Conservation (phyloP, 2,113 vertebrate genomes). For the Tamias sibiricus region DNA sequence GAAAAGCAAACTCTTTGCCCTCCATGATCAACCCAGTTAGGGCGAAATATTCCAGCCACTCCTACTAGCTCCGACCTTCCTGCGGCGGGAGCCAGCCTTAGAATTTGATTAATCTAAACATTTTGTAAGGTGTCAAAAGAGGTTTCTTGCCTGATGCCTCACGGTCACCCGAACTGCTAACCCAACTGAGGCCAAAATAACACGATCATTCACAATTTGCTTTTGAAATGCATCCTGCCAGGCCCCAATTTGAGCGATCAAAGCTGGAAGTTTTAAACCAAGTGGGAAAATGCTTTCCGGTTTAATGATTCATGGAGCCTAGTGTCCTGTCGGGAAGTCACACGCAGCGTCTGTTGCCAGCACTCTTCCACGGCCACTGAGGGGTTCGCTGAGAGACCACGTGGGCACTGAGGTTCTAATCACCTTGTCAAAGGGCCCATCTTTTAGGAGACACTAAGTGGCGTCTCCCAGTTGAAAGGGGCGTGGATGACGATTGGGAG, state of each 20-base stretch:
- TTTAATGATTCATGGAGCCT: slow-evolving; percentile 19
- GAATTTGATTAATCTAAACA: slow-evolving; percentile 76
- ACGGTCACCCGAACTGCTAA: slow-evolving; percentile 34
- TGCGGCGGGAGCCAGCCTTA: not conserved
- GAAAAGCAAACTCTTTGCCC: not conserved
- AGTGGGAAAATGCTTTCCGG: slow-evolving; percentile 36
- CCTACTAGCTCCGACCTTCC: not conserved
- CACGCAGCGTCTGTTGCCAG: not conserved
- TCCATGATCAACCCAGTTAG: not conserved
- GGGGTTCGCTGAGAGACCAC: not conserved
- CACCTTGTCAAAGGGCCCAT: not conserved
- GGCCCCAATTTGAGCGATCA: slow-evolving; percentile 29
- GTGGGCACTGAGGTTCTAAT: not conserved
- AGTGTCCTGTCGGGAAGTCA: not conserved
- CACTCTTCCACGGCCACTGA: not conserved
- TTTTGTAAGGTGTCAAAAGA: slow-evolving; percentile 76
- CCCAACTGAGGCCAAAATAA: not conserved
- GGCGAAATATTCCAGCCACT: slow-evolving; percentile 9
- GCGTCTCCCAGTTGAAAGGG: not conserved
- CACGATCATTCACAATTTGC: slow-evolving; percentile 72
- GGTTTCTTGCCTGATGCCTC: slow-evolving; percentile 68
- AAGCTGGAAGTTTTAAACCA: slow-evolving; percentile 65
- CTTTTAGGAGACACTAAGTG: not conserved
- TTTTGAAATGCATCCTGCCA: slow-evolving; percentile 27
- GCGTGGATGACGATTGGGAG: not conserved